Evolutionary conservation across 1,140 invertebrate genomes (phyloP).

Genomic region (Drosophila nigromelanica): DNA sequence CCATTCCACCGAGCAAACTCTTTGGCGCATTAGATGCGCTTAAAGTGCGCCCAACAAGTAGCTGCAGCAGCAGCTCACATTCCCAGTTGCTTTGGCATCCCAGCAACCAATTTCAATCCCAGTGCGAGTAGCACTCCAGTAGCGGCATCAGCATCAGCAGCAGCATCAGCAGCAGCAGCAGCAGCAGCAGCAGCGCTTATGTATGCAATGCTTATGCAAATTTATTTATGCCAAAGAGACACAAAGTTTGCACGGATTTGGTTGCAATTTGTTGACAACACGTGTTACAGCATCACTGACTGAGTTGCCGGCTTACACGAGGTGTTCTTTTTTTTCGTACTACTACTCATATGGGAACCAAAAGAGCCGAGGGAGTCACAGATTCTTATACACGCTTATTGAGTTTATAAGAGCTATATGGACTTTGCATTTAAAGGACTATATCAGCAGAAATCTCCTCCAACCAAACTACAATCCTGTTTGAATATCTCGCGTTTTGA

Average conservation of each 20-base stretch:
- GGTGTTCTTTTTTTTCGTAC: background rate
- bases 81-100: too few relatives aligned
- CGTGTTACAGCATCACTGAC: slow-evolving; percentile 54
- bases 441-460: too few relatives aligned
- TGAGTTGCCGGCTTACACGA: slow-evolving; percentile 1
- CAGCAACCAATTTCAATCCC: slow-evolving; percentile 9
- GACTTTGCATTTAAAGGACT: too few relatives aligned
- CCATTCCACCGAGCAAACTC: background rate
- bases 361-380: too few relatives aligned
- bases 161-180: background rate
- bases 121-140: slow-evolving; percentile 5
- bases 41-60: slow-evolving; percentile 27
- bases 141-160: background rate
- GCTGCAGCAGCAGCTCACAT: slow-evolving; percentile 25
- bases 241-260: slow-evolving; percentile 72
- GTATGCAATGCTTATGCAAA: slow-evolving; percentile 74
- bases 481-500: too few relatives aligned
- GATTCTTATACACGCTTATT: too few relatives aligned
- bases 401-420: too few relatives aligned
- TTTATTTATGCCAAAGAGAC: slow-evolving; percentile 77
- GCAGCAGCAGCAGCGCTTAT: slow-evolving; percentile 26
- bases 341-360: too few relatives aligned
- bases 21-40: slow-evolving; percentile 33
- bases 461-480: too few relatives aligned
- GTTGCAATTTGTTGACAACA: slow-evolving; percentile 78